Evolutionary conservation across 2,113 vertebrate genomes (phyloP).

Genomic region (Indicator indicator): DNA sequence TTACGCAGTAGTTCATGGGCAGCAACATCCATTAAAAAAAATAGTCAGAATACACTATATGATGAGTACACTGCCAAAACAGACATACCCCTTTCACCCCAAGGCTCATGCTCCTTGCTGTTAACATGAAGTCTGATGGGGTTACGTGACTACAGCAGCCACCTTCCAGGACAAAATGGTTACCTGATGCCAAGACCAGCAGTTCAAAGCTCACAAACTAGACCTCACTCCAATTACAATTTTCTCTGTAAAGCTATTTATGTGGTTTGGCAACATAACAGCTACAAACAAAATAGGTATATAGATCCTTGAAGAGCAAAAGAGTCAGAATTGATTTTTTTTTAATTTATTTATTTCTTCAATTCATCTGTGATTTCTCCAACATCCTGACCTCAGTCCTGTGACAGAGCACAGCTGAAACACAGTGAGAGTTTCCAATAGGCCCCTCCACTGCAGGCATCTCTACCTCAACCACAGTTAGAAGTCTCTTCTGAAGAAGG

Average conservation of each 20-base stretch:
- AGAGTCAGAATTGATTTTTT: slow-evolving; percentile 1
- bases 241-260: slow-evolving; percentile 41
- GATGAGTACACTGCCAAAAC: not conserved
- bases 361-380: not conserved
- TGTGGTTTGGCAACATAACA: slow-evolving; percentile 24
- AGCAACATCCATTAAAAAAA: not conserved
- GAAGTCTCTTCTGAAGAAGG: not conserved
- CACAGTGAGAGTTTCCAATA: not conserved
- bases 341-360: not conserved
- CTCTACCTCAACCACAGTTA: not conserved
- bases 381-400: not conserved
- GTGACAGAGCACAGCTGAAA: not conserved
- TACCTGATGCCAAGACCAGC: not conserved
- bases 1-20: not conserved
- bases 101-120: rapidly evolving
- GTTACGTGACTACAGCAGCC: not conserved
- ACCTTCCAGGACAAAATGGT: not conserved
- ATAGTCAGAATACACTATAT: not conserved
- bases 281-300: not conserved
- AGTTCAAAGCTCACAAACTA: not conserved
- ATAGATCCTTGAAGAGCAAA: not conserved
- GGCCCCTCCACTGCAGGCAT: not conserved
- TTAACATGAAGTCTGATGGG: not conserved
- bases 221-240: not conserved
- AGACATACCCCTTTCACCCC: not conserved